Conservation (phyloP, 2,888 invertebrate genomes). For the Gymnocheta viridis region DNA sequence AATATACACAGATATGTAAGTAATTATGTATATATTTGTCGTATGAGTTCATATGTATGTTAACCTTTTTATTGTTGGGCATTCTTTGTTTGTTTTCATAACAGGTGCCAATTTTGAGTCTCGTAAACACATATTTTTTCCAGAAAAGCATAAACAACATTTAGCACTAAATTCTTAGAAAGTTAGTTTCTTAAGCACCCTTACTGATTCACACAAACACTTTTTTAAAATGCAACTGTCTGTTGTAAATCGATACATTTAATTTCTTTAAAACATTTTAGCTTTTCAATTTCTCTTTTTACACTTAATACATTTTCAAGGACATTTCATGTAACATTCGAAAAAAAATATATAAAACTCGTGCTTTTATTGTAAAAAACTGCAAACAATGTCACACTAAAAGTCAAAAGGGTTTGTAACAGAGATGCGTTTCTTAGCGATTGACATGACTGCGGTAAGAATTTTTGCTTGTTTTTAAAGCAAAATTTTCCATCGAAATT, state of each 20-base stretch:
- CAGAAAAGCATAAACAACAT: constrained; percentile 3
- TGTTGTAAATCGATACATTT: constrained; percentile 15
- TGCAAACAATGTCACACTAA: not conserved
- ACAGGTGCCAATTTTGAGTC: constrained; percentile 48
- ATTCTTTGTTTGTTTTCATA: constrained; percentile 33
- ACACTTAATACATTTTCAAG: constrained; percentile 9
- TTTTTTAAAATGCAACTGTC: not conserved
- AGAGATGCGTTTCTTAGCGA: not conserved
- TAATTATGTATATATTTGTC: not conserved
- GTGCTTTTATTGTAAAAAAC: not conserved
- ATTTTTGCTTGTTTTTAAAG: not conserved
- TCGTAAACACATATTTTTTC: constrained; percentile 10
- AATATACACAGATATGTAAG: not conserved
- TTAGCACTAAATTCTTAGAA: not conserved
- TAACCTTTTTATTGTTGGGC: constrained; percentile 2
- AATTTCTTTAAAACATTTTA: not conserved
- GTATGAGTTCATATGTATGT: not conserved
- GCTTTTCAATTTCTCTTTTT: not conserved
- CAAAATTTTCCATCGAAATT: constrained; percentile 16
- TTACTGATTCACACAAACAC: not conserved
- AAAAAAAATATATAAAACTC: not conserved
- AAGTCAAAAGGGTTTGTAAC: not conserved
- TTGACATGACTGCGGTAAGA: not conserved
- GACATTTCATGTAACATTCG: not conserved
- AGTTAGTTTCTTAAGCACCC: not conserved